phyloP scores from a whole-genome alignment of 2,888 invertebrate species.

The Alviniconcha strummeri region DNA sequence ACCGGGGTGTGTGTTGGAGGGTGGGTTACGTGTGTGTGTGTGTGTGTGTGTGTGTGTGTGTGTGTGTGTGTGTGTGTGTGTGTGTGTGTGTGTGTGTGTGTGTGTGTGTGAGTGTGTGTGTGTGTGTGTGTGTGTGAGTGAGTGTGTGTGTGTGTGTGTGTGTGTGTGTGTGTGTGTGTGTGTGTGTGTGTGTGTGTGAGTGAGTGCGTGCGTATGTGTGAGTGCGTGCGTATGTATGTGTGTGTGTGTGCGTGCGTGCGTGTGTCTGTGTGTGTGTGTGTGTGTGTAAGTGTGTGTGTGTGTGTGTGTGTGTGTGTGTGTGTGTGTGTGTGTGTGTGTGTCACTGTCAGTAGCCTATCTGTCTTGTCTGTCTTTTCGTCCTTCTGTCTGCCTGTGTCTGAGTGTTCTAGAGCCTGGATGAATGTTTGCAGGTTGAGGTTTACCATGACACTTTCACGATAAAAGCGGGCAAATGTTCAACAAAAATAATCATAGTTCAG shows the following conservation, averaged over 20 bases:
- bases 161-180: conserved; percentile 10
- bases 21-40: background rate
- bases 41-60: background rate
- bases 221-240: background rate
- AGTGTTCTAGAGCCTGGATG: no score
- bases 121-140: background rate
- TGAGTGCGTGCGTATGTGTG: background rate
- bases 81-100: background rate
- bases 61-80: background rate
- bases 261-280: background rate
- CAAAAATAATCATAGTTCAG: no score
- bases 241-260: conserved; percentile 4
- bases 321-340: background rate
- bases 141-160: conserved; percentile 1
- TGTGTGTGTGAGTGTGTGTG: background rate
- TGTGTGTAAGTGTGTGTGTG: background rate
- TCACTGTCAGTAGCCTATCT: background rate
- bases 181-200: background rate
- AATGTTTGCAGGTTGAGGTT: no score
- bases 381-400: background rate
- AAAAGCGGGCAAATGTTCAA: no score
- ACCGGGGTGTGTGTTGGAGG: background rate
- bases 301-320: background rate
- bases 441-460: no score
- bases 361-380: background rate